phyloP scores from a whole-genome alignment of 2,797 vertebrate genomes.

The Orestias chungarensis region DNA sequence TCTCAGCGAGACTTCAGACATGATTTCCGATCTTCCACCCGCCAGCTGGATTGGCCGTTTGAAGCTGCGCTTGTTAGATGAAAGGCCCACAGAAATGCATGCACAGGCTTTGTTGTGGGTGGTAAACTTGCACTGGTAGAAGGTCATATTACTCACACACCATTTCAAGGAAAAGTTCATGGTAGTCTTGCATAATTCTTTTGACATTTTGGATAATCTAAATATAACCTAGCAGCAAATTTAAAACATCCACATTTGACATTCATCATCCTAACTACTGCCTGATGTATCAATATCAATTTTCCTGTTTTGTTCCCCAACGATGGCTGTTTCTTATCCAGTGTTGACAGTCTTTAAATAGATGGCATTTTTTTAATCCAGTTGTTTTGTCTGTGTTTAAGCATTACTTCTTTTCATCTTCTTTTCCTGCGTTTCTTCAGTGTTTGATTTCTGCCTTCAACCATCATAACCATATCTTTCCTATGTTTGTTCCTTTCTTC shows the following conservation, averaged over 20 bases:
- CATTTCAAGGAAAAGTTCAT: conserved; percentile 54
- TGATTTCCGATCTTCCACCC: conserved; percentile 50
- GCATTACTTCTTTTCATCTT: conserved; percentile 15
- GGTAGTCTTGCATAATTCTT: conserved; percentile 47
- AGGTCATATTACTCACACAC: conserved; percentile 52
- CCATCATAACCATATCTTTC: not conserved
- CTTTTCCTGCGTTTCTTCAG: not conserved
- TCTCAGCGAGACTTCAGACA: conserved; percentile 34
- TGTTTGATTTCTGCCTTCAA: not conserved
- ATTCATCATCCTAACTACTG: conserved; percentile 32
- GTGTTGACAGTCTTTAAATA: conserved; percentile 37
- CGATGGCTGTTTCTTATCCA: conserved; percentile 22
- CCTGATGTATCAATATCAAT: conserved; percentile 25
- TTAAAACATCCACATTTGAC: conserved; percentile 40
- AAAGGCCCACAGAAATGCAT: conserved; percentile 43
- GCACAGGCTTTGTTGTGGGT: conserved; percentile 42
- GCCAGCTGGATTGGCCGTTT: conserved; percentile 46
- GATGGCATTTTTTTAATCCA: conserved; percentile 40
- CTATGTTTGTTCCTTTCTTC: not conserved
- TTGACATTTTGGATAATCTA: conserved; percentile 42
- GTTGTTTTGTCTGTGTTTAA: conserved; percentile 48
- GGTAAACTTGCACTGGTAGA: conserved; percentile 38
- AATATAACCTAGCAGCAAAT: conserved; percentile 38
- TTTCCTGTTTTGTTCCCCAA: conserved; percentile 19
- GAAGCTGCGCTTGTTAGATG: conserved; percentile 39